A percentile compares a stretch with the other conserved stretches of the same genome.
phyloP scores from a whole-genome alignment of 2,113 vertebrate species.

The Dicrurus megarhynchus region DNA sequence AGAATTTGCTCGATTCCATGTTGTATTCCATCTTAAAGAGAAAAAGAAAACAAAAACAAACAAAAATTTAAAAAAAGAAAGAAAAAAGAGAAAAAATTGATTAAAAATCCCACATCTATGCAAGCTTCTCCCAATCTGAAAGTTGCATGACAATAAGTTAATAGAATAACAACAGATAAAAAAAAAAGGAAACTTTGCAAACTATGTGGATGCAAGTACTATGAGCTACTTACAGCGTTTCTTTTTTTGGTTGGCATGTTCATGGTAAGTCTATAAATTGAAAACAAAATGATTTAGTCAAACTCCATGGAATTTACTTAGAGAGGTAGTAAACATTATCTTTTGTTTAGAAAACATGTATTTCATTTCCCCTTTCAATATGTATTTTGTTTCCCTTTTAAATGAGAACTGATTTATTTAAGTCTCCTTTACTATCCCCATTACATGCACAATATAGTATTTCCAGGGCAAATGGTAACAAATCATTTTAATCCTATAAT shows the following conservation, averaged over 20 bases:
- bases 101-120: not conserved
- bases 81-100: not conserved
- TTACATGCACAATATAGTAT: not conserved
- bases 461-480: not conserved
- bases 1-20: not conserved
- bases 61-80: too few species aligned
- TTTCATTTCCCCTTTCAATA: not conserved
- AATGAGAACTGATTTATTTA: not conserved
- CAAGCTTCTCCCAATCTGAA: not conserved
- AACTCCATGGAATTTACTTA: not conserved
- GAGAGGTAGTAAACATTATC: not conserved
- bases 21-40: not conserved
- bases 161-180: not conserved
- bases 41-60: not conserved
- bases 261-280: not conserved
- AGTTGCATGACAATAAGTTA: not conserved
- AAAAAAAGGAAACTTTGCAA: not conserved
- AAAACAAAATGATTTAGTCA: not conserved
- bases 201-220: not conserved
- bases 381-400: not conserved
- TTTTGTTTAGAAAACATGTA: not conserved
- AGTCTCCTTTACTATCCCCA: not conserved
- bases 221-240: not conserved
- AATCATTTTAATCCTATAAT: constrained; percentile 68
- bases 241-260: not conserved